Conservation (phyloP, 1,140 invertebrate species). For the Telenomus remus region DNA sequence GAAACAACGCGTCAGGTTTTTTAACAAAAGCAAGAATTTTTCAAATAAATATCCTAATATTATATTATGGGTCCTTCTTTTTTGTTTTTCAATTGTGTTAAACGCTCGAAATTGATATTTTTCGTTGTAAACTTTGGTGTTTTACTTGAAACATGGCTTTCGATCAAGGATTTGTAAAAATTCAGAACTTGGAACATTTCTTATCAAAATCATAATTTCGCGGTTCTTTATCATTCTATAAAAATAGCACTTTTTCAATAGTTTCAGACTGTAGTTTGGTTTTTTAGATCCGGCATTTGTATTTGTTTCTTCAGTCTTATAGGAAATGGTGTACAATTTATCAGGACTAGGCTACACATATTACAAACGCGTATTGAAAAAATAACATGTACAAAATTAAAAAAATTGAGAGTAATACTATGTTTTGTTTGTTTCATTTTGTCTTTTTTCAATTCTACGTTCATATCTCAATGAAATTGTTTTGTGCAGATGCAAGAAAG, state of each 20-base stretch:
- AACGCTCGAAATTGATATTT: too few species aligned
- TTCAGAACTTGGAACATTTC: too few species aligned
- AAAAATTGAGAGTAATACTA: constrained; percentile 7
- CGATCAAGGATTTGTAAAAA: too few species aligned
- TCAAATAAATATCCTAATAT: constrained; percentile 67
- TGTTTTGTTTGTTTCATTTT: too few species aligned
- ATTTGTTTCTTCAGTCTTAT: constrained; percentile 66
- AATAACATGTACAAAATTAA: constrained; percentile 30
- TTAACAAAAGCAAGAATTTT: constrained; percentile 59
- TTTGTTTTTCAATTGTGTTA: constrained; percentile 45
- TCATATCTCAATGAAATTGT: constrained; percentile 23
- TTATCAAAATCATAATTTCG: too few species aligned
- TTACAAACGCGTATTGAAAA: constrained; percentile 41
- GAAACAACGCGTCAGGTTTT: constrained; percentile 47
- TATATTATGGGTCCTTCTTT: constrained; percentile 63
- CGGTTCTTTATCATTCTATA: too few species aligned
- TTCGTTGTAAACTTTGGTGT: constrained; percentile 61
- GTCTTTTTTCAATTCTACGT: constrained; percentile 22
- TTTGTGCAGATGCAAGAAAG: constrained; percentile 4
- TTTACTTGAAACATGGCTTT: constrained; percentile 2
- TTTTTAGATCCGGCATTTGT: too few species aligned
- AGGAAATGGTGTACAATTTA: constrained; percentile 44
- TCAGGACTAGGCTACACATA: constrained; percentile 53
- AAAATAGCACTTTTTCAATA: constrained; percentile 9
- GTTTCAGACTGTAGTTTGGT: constrained; percentile 21